These are phyloP conservation scores for Thelaira solivaga DNA, from an alignment of 2,888 invertebrate species.

Conservation along the genomic window DNA sequence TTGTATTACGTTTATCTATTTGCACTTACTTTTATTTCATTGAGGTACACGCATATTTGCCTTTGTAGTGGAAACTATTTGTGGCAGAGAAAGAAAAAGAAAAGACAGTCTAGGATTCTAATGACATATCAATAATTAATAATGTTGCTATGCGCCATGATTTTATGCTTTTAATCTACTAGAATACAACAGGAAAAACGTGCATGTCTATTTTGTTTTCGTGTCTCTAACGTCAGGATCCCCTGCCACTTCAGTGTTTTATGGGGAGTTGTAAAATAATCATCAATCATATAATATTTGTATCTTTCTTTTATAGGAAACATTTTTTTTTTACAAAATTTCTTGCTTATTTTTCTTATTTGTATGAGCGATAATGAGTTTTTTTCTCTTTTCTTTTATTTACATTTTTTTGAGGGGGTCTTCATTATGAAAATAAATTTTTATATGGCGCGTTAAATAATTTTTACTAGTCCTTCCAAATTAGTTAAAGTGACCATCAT, in stretches of 20 bases:
- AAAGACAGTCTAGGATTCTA: constrained; percentile 61
- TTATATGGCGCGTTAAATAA: constrained; percentile 55
- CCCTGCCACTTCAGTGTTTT: constrained; percentile 34
- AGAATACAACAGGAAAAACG: constrained; percentile 44
- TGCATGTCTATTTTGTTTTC: constrained; percentile 45
- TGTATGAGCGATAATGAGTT: constrained; percentile 30
- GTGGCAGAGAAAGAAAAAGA: constrained; percentile 41
- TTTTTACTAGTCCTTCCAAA: constrained; percentile 48
- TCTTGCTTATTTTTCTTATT: constrained; percentile 1
- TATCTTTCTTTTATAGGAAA: neutral
- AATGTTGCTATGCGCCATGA: constrained; percentile 64
- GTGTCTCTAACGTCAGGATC: constrained; percentile 43
- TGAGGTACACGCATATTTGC: constrained; percentile 69
- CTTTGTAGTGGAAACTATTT: constrained; percentile 28
- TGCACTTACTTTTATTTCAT: constrained; percentile 31
- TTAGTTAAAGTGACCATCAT: constrained; percentile 61
- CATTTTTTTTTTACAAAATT: constrained; percentile 24
- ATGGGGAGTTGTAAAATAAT: constrained; percentile 45
- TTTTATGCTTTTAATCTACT: constrained; percentile 58
- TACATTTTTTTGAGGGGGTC: neutral
- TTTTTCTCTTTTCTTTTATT: constrained; percentile 12
- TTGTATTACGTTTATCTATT: constrained; percentile 1
- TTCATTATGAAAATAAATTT: constrained; percentile 59
- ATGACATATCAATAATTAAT: constrained; percentile 76
- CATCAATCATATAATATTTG: constrained; percentile 59